These are phyloP conservation scores for Acanthacorydalis orientalis DNA, from an alignment of 2,888 invertebrate genomes.

Conservation along the genomic window DNA sequence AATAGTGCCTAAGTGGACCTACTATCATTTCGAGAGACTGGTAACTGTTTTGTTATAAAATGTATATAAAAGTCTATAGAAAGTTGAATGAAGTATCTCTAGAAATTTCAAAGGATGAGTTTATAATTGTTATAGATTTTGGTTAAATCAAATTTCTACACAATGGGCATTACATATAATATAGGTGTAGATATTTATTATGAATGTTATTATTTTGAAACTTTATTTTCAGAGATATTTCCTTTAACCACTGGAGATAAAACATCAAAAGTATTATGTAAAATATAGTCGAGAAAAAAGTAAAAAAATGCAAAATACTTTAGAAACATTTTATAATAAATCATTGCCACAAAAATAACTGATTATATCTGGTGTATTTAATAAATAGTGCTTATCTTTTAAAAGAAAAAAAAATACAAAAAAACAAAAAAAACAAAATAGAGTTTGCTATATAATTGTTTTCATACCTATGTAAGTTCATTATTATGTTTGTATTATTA, in stretches of 20 bases:
- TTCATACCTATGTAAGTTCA: constrained; percentile 2
- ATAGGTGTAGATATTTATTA: constrained; percentile 1
- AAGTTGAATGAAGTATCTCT: not conserved
- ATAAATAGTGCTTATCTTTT: not conserved
- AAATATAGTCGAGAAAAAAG: no score
- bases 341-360: not conserved
- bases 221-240: not conserved
- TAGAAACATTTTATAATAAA: no score
- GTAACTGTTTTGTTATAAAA: not conserved
- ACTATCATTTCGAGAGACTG: not conserved
- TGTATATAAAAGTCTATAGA: not conserved
- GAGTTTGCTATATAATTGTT: constrained; percentile 4
- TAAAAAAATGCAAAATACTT: no score
- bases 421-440: constrained; percentile 2
- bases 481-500: constrained; percentile 1
- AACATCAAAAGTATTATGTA: no score
- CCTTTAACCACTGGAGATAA: not conserved
- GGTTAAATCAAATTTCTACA: not conserved
- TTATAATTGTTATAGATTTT: not conserved
- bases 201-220: not conserved
- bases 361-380: not conserved
- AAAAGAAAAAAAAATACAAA: not conserved
- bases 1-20: constrained; percentile 21
- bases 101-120: not conserved
- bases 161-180: constrained; percentile 4